These are phyloP conservation scores for Threskiornis aethiopicus DNA, from an alignment of 2,797 vertebrate species.

Conservation along the genomic window DNA sequence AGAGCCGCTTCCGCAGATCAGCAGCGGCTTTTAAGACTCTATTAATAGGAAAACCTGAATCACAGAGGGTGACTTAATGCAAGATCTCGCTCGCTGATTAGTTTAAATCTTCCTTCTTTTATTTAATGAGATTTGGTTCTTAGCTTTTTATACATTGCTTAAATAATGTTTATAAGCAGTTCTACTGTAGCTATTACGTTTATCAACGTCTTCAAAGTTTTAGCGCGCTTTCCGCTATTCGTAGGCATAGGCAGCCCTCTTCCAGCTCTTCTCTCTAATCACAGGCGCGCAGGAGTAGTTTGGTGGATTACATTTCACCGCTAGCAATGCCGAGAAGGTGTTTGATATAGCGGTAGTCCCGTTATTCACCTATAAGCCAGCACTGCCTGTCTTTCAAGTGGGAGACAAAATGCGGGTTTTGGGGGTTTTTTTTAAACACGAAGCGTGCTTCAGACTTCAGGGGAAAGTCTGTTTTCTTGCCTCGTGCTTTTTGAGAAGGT, in stretches of 20 bases:
- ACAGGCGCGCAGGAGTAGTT: not conserved
- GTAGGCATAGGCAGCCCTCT: not conserved
- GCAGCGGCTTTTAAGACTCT: conserved; percentile 26
- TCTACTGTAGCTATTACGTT: conserved; percentile 2
- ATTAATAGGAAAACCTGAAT: conserved; percentile 45
- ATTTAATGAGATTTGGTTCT: conserved; percentile 63
- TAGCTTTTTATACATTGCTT: conserved; percentile 23
- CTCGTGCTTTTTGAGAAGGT: not conserved
- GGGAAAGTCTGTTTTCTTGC: not conserved
- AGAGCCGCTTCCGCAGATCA: not conserved
- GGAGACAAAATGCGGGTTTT: not conserved
- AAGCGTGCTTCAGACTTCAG: not conserved
- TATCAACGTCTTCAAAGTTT: conserved; percentile 43
- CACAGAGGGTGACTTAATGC: conserved; percentile 50
- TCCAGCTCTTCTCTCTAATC: not conserved
- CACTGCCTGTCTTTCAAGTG: rapidly evolving
- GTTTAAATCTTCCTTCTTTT: conserved; percentile 54
- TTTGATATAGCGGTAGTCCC: not conserved
- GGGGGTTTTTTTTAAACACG: not conserved
- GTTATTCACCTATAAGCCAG: not conserved
- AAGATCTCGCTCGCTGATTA: conserved; percentile 64
- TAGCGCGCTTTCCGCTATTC: not conserved
- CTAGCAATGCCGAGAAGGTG: not conserved
- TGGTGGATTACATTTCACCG: not conserved
- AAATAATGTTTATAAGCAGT: conserved; percentile 65